These are phyloP conservation scores for Ptilonorhynchus violaceus DNA, from an alignment of 2,113 vertebrate species.

Conservation along the genomic window DNA sequence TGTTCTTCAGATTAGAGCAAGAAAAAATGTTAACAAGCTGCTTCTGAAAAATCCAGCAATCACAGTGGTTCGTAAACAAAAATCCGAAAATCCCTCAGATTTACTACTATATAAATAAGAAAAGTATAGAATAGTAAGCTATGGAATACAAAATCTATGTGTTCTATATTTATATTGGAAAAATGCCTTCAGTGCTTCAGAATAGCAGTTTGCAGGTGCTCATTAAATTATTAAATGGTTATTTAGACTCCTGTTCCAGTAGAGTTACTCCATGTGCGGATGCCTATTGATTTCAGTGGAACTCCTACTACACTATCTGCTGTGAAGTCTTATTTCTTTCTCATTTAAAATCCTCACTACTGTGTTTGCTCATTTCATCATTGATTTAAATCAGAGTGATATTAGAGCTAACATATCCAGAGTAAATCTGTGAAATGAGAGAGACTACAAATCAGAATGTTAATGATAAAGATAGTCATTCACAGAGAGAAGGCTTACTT, in stretches of 20 bases:
- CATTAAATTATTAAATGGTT: neutral
- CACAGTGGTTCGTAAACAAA: neutral
- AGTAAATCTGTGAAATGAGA: neutral
- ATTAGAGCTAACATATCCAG: neutral
- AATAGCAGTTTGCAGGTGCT: neutral
- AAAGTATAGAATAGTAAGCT: too few species aligned
- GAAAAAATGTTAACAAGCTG: neutral
- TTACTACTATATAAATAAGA: too few species aligned
- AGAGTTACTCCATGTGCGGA: neutral
- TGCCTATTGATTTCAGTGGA: constrained; percentile 3
- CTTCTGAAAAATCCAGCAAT: neutral
- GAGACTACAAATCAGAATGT: neutral
- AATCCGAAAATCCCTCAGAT: neutral
- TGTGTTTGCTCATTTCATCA: neutral
- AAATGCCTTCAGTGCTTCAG: neutral
- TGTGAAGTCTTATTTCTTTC: neutral
- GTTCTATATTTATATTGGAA: neutral
- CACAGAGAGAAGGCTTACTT: neutral
- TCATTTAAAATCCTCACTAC: neutral
- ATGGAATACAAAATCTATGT: neutral
- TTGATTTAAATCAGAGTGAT: neutral
- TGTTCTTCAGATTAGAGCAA: neutral
- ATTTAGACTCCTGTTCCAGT: neutral
- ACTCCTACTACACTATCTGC: neutral
- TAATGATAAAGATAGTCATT: neutral